Evolutionary conservation across 2,113 vertebrate genomes (phyloP).

Genomic region (Scolopax mira): DNA sequence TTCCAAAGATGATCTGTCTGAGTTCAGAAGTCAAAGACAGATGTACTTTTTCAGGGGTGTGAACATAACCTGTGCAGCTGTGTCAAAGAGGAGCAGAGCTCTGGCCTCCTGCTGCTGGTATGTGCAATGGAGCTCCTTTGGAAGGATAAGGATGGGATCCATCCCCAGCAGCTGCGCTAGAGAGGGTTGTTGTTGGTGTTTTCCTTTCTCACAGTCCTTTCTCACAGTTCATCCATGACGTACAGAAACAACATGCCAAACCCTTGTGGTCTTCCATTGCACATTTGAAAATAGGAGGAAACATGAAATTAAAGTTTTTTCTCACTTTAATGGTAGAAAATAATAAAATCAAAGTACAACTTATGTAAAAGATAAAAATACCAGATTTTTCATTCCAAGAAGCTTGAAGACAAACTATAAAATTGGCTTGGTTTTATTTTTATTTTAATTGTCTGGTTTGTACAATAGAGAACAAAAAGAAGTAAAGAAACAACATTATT

Average conservation of each 20-base stretch:
- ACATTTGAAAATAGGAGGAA: background rate
- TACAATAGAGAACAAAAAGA: background rate
- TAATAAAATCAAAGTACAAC: background rate
- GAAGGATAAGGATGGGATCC: rapidly evolving
- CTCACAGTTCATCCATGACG: background rate
- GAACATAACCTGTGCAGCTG: background rate
- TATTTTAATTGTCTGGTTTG: background rate
- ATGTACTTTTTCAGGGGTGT: background rate
- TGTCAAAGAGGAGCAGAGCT: rapidly evolving
- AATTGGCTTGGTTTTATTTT: background rate
- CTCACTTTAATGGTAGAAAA: background rate
- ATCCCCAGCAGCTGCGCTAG: background rate
- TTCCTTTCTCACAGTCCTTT: background rate
- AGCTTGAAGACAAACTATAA: background rate
- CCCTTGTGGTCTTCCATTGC: background rate
- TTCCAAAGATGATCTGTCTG: background rate
- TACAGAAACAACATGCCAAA: background rate
- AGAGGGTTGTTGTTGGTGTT: background rate
- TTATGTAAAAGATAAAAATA: background rate
- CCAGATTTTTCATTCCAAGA: background rate
- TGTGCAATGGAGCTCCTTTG: rapidly evolving
- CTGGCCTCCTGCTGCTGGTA: background rate
- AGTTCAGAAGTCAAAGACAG: background rate
- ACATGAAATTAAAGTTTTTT: background rate
- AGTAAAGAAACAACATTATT: background rate